phyloP scores from a whole-genome alignment of 2,797 vertebrate species.

The Apogon hyalosoma region DNA sequence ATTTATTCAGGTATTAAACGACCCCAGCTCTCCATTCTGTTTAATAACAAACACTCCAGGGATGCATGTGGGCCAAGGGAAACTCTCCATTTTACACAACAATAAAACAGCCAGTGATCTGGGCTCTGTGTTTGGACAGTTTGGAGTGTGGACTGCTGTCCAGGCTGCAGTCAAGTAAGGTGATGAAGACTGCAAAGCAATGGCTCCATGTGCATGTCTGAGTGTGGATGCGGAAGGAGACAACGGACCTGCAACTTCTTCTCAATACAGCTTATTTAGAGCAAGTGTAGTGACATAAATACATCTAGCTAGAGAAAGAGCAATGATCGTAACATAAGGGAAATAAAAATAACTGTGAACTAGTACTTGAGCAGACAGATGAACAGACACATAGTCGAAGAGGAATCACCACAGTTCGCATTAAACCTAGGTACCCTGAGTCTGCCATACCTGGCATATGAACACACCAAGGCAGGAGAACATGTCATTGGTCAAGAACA shows the following conservation, averaged over 20 bases:
- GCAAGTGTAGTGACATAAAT: neutral
- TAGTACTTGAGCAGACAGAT: no score
- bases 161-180: conserved; percentile 48
- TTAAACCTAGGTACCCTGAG: no score
- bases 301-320: no score
- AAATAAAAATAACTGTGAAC: no score
- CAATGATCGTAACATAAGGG: no score
- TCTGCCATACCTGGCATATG: no score
- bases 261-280: neutral
- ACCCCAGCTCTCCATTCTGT: conserved; percentile 54
- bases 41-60: conserved; percentile 69
- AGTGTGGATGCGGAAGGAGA: conserved; percentile 4
- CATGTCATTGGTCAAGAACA: no score
- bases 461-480: no score
- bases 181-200: conserved; percentile 38
- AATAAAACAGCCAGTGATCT: conserved; percentile 54
- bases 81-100: conserved; percentile 56
- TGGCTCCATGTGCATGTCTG: conserved; percentile 9
- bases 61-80: conserved; percentile 51
- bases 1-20: conserved; percentile 79
- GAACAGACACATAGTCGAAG: no score
- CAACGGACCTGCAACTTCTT: neutral
- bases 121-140: neutral
- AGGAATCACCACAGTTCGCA: no score
- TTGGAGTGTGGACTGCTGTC: neutral